Percentiles rank a stretch among this genome's conserved stretches.
Evolutionary conservation across 2,113 vertebrate species (phyloP).

Genomic region (Peromyscus leucopus): DNA sequence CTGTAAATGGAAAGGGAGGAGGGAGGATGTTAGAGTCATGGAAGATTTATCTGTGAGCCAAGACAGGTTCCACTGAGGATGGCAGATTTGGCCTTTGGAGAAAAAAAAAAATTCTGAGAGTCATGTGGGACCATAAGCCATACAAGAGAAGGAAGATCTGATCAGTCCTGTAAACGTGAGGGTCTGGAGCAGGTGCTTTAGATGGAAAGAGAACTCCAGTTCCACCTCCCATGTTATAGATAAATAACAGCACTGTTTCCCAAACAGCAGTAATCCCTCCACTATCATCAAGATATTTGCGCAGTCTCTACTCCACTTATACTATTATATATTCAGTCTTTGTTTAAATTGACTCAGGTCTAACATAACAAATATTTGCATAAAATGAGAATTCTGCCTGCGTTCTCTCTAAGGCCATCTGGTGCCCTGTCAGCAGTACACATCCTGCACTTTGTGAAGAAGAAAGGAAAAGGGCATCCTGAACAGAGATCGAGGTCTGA

Average conservation of each 20-base stretch:
- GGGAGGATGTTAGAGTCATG: not conserved
- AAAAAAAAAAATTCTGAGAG: not conserved
- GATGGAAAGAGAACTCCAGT: not conserved
- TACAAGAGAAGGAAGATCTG: not conserved
- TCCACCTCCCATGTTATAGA: not conserved
- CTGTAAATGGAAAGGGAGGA: no score
- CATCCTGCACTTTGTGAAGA: not conserved
- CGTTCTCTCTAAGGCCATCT: slow-evolving; percentile 42
- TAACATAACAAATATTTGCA: slow-evolving; percentile 70
- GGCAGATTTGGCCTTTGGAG: not conserved
- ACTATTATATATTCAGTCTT: slow-evolving; percentile 13
- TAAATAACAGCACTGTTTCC: slow-evolving; percentile 12
- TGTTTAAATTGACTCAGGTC: slow-evolving; percentile 43
- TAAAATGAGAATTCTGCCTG: slow-evolving; percentile 64
- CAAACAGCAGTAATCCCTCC: not conserved
- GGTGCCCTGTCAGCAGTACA: not conserved
- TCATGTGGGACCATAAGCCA: not conserved
- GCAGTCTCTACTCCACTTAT: not conserved
- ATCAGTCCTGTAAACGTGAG: not conserved
- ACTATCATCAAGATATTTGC: not conserved
- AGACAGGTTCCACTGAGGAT: not conserved
- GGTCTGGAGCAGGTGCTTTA: not conserved
- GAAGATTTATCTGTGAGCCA: not conserved
- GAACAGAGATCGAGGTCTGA: not conserved
- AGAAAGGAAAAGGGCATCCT: not conserved